Conservation (phyloP, 2,113 vertebrate species). For the Speoplatyrhinus poulsoni region DNA sequence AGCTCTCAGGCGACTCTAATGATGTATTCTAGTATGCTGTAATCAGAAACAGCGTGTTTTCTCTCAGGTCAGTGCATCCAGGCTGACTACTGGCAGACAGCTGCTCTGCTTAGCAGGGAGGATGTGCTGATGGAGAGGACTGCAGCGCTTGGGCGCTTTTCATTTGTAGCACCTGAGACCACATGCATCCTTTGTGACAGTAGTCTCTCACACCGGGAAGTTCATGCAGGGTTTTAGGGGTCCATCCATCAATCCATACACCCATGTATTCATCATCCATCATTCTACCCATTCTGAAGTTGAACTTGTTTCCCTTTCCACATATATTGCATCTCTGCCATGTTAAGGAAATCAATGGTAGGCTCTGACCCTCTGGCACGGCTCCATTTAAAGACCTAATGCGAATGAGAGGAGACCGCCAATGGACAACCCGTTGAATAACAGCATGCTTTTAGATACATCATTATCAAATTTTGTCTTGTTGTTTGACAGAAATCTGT, state of each 20-base stretch:
- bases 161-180: not conserved
- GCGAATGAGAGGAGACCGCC: not conserved
- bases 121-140: not conserved
- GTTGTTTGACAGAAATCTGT: not conserved
- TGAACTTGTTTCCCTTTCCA: not conserved
- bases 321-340: not conserved
- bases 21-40: not conserved
- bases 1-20: not conserved
- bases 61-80: slow-evolving; percentile 22
- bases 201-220: not conserved
- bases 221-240: not conserved
- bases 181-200: not conserved
- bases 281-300: not conserved
- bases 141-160: not conserved
- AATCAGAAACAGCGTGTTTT: not conserved
- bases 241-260: not conserved
- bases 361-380: not conserved
- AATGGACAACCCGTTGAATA: not conserved
- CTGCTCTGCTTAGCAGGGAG: slow-evolving; percentile 1
- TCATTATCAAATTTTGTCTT: not conserved
- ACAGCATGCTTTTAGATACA: not conserved
- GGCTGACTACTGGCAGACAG: slow-evolving; percentile 4
- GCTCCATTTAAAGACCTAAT: not conserved
- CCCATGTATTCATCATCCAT: not conserved
- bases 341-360: not conserved